Percentiles rank a stretch among this genome's conserved stretches.
phyloP scores from a whole-genome alignment of 2,113 vertebrate species.

The Irena cyanogastra region DNA sequence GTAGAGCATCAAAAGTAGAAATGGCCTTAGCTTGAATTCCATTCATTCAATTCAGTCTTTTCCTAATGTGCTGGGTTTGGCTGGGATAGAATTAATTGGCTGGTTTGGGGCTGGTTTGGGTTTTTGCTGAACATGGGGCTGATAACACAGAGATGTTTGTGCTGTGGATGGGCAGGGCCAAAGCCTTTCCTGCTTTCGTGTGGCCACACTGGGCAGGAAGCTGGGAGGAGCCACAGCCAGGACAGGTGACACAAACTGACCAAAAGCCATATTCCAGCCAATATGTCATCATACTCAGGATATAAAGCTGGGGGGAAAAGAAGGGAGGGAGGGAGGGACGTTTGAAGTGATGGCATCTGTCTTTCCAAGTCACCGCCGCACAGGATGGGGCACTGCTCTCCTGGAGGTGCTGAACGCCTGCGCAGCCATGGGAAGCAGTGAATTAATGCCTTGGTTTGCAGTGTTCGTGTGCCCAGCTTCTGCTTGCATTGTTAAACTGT shows the following conservation, averaged over 20 bases:
- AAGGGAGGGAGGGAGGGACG: too few species aligned
- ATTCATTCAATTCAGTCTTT: background rate
- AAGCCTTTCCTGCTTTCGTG: background rate
- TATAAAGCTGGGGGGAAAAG: background rate
- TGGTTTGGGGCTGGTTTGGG: background rate
- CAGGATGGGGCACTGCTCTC: background rate
- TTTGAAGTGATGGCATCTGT: background rate
- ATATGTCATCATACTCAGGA: background rate
- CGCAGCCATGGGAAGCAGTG: background rate
- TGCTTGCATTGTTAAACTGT: background rate
- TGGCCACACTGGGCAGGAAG: background rate
- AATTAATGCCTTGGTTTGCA: background rate
- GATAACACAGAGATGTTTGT: background rate
- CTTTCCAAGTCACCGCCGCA: rapidly evolving
- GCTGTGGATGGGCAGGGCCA: background rate
- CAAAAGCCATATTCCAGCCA: background rate
- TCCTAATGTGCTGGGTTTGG: background rate
- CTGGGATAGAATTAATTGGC: background rate
- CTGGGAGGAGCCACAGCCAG: background rate
- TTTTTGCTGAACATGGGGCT: background rate
- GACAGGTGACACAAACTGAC: background rate
- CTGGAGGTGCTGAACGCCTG: background rate
- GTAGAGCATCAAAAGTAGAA: background rate
- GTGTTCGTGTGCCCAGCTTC: background rate
- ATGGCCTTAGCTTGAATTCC: background rate